Conservation (phyloP, 2,113 vertebrate genomes). For the Neoarius graeffei region DNA sequence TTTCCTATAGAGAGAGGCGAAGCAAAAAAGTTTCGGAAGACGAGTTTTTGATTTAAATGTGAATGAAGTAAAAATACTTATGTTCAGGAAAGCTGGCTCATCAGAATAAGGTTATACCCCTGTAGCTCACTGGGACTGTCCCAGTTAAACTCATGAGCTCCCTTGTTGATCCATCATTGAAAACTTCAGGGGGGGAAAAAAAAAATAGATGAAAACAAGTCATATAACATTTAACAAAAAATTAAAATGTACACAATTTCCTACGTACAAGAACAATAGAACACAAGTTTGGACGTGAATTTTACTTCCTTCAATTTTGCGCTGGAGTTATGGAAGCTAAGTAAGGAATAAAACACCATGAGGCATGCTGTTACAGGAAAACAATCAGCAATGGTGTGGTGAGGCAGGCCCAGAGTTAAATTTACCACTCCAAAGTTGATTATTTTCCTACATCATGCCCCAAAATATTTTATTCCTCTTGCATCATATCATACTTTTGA, state of each 20-base stretch:
- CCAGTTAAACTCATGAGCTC: conserved; percentile 95
- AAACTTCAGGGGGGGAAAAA: conserved; percentile 75
- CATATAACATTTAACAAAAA: neutral
- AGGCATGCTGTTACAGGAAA: neutral
- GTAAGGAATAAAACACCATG: neutral
- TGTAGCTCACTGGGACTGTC: conserved; percentile 95
- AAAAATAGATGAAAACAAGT: neutral
- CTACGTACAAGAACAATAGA: neutral
- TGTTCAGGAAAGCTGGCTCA: neutral
- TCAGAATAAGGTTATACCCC: conserved; percentile 76
- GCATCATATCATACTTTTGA: neutral
- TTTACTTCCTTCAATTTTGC: neutral
- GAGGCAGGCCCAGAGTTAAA: neutral
- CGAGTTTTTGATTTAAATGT: neutral
- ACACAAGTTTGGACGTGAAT: neutral
- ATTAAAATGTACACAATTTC: neutral
- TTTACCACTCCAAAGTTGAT: neutral
- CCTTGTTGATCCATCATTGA: conserved; percentile 92
- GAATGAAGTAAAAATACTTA: neutral
- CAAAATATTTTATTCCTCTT: neutral
- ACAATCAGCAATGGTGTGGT: neutral
- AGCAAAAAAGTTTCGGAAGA: neutral
- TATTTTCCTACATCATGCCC: neutral
- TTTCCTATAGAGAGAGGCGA: conserved; percentile 77
- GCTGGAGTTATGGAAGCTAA: neutral